Base-by-base conservation (phyloP, 2,797 vertebrate species). In the Monodelphis domestica region DNA sequence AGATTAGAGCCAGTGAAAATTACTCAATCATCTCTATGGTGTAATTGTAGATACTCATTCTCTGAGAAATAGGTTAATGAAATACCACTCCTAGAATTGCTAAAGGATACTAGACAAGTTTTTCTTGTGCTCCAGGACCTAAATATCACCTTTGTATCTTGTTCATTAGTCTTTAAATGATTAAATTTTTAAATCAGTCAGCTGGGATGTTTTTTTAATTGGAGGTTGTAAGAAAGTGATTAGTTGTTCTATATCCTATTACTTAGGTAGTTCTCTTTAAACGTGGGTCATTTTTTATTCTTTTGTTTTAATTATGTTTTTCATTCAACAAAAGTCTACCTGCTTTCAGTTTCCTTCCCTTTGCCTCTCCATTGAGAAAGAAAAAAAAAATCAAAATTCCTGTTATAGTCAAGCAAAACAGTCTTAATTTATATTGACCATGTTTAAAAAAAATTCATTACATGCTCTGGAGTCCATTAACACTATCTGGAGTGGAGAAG, bases 51-150 rank as follows among this genome's bases (percentile, higher is more conserved):
- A 63, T 91, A 38, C 55, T n/a, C 87, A 92, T 53, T 28, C n/a
- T 53, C 5, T 54, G 29, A 5, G 55, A 33, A 90, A 87, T 7
- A 28, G 88, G 17, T 88, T 89, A 88, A 54, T 52, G 59, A 90
- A 92, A 88, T 59, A 29, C 29, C 91, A 84, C 89, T 70, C 59
- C 87, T 53, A 91, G 54, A 59, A 89, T 0, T 93, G 54, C 57
- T n/a, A 54, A 90, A 63, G 93, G 70, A 45, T 33, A 14, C 33
- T 21, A 95, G 90, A 94, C 92, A 59, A 70, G 93, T 59, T 93
- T 90, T 95, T 91, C 92, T n/a, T 54, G 91, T 53, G 90, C 5
- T 91, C 70, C 96, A 90, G 54, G 52, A 93, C 88, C 52, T 56
- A 26, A 29, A 5, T 12, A 91, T 56, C 57, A 91, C 12, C 30